A percentile compares a stretch with the other conserved stretches of the same genome.
Conservation (phyloP, 2,888 invertebrate species). For the Xiphydria camelus region DNA sequence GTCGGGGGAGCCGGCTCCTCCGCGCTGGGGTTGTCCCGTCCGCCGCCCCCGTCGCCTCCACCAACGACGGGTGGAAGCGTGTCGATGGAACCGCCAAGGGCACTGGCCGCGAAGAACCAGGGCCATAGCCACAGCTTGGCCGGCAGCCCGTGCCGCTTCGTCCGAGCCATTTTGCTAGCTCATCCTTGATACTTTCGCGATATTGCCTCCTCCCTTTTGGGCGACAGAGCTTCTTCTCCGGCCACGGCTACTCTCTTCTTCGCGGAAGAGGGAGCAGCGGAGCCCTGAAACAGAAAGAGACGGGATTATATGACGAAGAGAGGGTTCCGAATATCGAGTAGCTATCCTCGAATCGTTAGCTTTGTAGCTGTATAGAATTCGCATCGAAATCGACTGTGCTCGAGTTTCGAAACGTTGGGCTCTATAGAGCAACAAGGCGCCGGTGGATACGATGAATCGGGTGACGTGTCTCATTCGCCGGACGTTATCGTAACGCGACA, state of each 20-base stretch:
- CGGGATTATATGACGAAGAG: too few species aligned
- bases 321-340: too few species aligned
- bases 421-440: too few species aligned
- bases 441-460: too few species aligned
- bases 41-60: slow-evolving; percentile 12
- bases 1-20: slow-evolving; percentile 20
- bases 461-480: too few species aligned
- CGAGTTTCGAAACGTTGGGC: too few species aligned
- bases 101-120: slow-evolving; percentile 49
- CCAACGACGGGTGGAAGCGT: slow-evolving; percentile 22
- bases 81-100: slow-evolving; percentile 28
- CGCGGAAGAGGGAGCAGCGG: slow-evolving; percentile 25
- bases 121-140: slow-evolving; percentile 54
- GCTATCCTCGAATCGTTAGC: too few species aligned
- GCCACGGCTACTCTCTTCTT: slow-evolving; percentile 4
- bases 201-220: slow-evolving; percentile 15
- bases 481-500: too few species aligned
- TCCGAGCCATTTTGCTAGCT: slow-evolving; percentile 55
- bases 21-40: slow-evolving; percentile 22
- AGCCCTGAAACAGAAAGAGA: slow-evolving; percentile 21
- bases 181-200: slow-evolving; percentile 38
- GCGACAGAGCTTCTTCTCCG: too few species aligned
- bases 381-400: too few species aligned
- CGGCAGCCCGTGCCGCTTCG: slow-evolving; percentile 50
- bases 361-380: too few species aligned